Evolutionary conservation across 2,797 vertebrate genomes (phyloP).

Genomic region (Perdix hodgsoniae): DNA sequence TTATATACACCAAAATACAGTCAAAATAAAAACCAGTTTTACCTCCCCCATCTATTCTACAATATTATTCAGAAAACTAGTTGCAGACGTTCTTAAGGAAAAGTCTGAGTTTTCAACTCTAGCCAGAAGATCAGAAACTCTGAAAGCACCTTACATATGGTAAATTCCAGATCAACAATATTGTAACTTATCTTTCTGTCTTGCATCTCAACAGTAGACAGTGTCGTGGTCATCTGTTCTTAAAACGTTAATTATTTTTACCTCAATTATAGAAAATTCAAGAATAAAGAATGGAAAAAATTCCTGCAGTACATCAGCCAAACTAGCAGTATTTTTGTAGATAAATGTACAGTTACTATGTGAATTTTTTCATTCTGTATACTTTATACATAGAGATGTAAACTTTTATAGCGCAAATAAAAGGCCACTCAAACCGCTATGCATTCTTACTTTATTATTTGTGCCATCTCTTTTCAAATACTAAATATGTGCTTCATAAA

Average conservation of each 20-base stretch:
- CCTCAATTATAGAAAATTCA: neutral
- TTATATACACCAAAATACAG: neutral
- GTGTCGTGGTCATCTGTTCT: neutral
- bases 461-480: neutral
- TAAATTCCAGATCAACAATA: neutral
- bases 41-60: neutral
- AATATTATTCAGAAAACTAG: neutral
- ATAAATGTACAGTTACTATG: neutral
- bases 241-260: neutral
- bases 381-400: neutral
- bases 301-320: neutral
- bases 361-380: conserved; percentile 18
- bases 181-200: neutral
- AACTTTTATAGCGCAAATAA: neutral
- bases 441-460: conserved; percentile 40
- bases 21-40: neutral
- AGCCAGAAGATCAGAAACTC: neutral
- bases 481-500: neutral
- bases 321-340: neutral
- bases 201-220: neutral
- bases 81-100: neutral
- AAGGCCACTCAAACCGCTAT: neutral
- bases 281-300: neutral
- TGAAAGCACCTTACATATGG: neutral
- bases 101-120: neutral